Conservation (phyloP, 2,797 vertebrate genomes). For the Pelochelys cantorii region DNA sequence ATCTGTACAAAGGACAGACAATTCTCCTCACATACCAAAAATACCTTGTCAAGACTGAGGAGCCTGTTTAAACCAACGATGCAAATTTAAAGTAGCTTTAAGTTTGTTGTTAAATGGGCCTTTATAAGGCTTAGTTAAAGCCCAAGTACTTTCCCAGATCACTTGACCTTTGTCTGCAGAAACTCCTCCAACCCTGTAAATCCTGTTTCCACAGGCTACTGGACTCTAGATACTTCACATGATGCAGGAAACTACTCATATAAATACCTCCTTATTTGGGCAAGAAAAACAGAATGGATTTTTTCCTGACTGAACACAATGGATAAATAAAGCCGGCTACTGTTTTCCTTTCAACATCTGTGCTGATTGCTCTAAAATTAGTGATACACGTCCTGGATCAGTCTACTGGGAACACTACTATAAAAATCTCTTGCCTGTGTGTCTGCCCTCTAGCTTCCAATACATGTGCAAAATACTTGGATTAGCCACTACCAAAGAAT, state of each 20-base stretch:
- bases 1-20: rapidly evolving
- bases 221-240: conserved; percentile 15
- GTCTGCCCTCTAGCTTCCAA: neutral
- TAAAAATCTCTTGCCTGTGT: neutral
- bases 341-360: neutral
- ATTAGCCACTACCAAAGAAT: neutral
- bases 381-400: neutral
- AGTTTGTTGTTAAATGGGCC: neutral
- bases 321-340: neutral
- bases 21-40: neutral
- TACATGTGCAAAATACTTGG: neutral
- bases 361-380: conserved; percentile 2
- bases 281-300: conserved; percentile 31
- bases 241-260: neutral
- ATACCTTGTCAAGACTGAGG: neutral
- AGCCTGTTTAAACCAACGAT: conserved; percentile 4
- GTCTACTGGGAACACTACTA: neutral
- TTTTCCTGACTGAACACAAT: conserved; percentile 14
- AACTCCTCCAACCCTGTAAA: neutral
- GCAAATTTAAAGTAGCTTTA: neutral
- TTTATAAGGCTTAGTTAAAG: neutral
- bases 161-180: neutral
- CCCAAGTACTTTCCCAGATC: neutral
- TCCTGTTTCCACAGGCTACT: neutral
- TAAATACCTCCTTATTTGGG: conserved; percentile 40